Evolutionary conservation across 1,140 invertebrate species (phyloP).

Genomic region (Drosophila ficusphila): DNA sequence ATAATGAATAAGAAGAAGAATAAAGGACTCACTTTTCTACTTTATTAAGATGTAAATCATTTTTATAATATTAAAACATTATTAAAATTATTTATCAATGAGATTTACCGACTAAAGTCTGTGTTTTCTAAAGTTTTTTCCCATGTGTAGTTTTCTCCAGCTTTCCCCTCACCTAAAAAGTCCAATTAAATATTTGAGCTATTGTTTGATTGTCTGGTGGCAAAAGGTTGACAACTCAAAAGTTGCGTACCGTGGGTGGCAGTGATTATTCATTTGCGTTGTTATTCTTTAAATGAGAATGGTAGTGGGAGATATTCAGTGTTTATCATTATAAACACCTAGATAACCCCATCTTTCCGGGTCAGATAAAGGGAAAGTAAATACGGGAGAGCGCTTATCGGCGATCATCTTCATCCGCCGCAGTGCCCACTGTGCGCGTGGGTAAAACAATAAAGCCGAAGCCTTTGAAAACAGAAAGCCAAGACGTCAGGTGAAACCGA

Average conservation of each 20-base stretch:
- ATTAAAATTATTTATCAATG: too few species aligned
- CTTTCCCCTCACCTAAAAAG: neutral
- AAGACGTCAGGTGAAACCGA: constrained; percentile 49
- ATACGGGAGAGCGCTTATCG: constrained; percentile 21
- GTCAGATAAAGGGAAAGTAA: constrained; percentile 42
- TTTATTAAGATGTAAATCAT: too few species aligned
- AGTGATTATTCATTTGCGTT: neutral
- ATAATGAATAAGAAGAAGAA: too few species aligned
- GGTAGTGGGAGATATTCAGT: neutral
- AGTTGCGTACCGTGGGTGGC: constrained; percentile 1
- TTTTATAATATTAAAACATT: too few species aligned
- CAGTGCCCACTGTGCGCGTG: constrained; percentile 22
- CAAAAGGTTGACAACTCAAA: constrained; percentile 14
- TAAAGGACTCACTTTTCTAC: too few species aligned
- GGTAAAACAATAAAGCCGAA: constrained; percentile 31
- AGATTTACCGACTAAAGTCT: too few species aligned
- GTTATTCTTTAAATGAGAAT: neutral
- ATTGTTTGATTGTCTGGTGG: constrained; percentile 7
- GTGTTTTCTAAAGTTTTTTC: neutral
- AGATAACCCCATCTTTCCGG: constrained; percentile 34
- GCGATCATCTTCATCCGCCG: neutral
- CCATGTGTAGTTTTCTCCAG: neutral
- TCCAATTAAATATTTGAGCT: constrained; percentile 15
- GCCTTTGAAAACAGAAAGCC: constrained; percentile 34
- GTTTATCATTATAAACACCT: constrained; percentile 4